Percentiles rank a stretch among this genome's conserved stretches.
Evolutionary conservation across 2,888 invertebrate genomes (phyloP).

Genomic region (Elysia crispata): DNA sequence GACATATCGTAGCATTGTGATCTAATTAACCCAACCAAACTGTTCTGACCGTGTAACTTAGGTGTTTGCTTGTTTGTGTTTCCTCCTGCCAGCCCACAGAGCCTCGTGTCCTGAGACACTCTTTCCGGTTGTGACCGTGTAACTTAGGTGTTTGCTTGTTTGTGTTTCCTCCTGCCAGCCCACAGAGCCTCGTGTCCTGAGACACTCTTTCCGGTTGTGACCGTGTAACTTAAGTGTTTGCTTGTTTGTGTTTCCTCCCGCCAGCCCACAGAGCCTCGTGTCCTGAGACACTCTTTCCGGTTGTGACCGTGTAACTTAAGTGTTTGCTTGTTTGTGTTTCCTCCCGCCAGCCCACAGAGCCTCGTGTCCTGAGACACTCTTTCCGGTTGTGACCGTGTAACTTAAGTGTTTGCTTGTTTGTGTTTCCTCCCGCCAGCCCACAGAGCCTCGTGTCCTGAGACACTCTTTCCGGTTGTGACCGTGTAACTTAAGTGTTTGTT

Average conservation of each 20-base stretch:
- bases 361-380: constrained; percentile 60
- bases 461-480: constrained; percentile 66
- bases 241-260: constrained; percentile 41
- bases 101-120: constrained; percentile 60
- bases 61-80: neutral
- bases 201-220: constrained; percentile 66
- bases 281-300: constrained; percentile 64
- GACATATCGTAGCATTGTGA: neutral
- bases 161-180: constrained; percentile 55
- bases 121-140: constrained; percentile 63
- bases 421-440: constrained; percentile 56
- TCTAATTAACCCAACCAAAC: constrained; percentile 58
- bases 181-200: constrained; percentile 60
- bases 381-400: constrained; percentile 61
- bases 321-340: constrained; percentile 16
- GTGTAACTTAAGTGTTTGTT: neutral
- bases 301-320: constrained; percentile 54
- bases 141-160: neutral
- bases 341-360: constrained; percentile 61
- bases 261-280: constrained; percentile 62
- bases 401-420: neutral
- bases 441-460: constrained; percentile 60
- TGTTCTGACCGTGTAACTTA: constrained; percentile 55
- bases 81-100: constrained; percentile 60
- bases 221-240: constrained; percentile 20